These are phyloP conservation scores for Coreoperca whiteheadi DNA, from an alignment of 2,113 vertebrate genomes.

Conservation along the genomic window DNA sequence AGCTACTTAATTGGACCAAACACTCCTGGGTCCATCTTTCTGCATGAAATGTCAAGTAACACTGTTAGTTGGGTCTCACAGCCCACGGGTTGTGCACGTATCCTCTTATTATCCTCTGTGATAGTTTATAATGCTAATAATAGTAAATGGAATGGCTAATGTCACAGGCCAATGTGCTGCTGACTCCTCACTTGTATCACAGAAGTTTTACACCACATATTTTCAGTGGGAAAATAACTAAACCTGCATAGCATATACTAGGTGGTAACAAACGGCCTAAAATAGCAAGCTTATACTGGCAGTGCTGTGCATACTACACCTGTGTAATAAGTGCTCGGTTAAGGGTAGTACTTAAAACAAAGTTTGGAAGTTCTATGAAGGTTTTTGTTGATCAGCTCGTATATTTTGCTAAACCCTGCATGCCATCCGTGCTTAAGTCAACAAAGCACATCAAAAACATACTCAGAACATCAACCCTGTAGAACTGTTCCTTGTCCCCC, in stretches of 20 bases:
- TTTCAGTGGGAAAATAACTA: slow-evolving; percentile 4
- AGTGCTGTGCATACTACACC: neutral
- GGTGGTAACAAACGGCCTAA: neutral
- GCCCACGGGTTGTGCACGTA: slow-evolving; percentile 26
- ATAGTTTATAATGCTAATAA: slow-evolving; percentile 28
- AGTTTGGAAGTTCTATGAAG: neutral
- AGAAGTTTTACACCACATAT: slow-evolving; percentile 1
- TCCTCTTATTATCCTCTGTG: slow-evolving; percentile 18
- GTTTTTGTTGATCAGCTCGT: neutral
- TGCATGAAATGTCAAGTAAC: slow-evolving; percentile 52
- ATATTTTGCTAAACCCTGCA: neutral
- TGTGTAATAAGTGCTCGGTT: neutral
- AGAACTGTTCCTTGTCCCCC: too few relatives aligned
- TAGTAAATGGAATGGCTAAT: slow-evolving; percentile 8
- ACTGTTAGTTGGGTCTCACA: slow-evolving; percentile 32
- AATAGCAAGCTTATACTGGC: neutral
- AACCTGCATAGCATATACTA: neutral
- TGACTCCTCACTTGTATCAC: slow-evolving; percentile 17
- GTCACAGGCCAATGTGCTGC: slow-evolving; percentile 38
- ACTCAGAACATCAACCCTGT: neutral
- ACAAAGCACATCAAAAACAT: neutral
- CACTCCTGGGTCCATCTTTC: slow-evolving; percentile 37
- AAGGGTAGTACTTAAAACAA: neutral
- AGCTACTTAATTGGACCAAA: slow-evolving; percentile 60
- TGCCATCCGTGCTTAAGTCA: slow-evolving; percentile 1